Base-by-base conservation (phyloP, 2,888 invertebrate genomes). In the Mesopsocus fuscifrons region DNA sequence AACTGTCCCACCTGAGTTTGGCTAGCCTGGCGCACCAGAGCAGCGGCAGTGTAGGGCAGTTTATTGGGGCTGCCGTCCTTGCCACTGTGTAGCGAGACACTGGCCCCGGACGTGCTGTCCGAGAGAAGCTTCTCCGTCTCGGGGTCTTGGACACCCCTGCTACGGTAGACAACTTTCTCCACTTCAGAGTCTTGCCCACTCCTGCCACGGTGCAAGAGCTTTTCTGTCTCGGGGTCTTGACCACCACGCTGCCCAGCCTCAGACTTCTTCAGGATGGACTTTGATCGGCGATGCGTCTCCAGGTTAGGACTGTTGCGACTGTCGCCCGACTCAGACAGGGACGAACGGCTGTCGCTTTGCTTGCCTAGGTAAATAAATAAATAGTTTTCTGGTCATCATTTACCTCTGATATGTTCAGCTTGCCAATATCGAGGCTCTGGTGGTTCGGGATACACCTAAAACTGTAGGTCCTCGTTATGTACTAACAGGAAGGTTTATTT, bases 231-330 rank as follows among this genome's bases (percentile, higher is more conserved):
- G 44, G 77, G 77, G 60, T 82, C 80, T 46, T 65, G 59, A 21
- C 62, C 46, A 41, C 55, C 48, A 61, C 60, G 47, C 52, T 54
- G 45, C 52, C 45, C 46, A 13, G 46, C 47, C 33, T 77, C 76
- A 41, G 79, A 76, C 60, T 79, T 80, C 63, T 81, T 81, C 51
- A 81, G 61, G 55, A 82, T 80, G 49, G 80, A 80, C 59, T 77
- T 80, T 45, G 78, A 77, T 51, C 74, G 67, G 26, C 74, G 64
- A 52, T 75, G 72, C 46, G 69, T 67, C 52, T 76, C 77, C 52
- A 73, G 61, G 55, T 73, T 72, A 33, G 74, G 72, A 52, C 72
- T 69, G 23, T 64, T 60, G 45, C 66, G 65, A 54, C 67, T 68
- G 61, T 77, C 75, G 53, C 77, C 72, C 47, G 77, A 77, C 56